phyloP scores from a whole-genome alignment of 2,888 invertebrate species.

The Phymatocera aterrima region DNA sequence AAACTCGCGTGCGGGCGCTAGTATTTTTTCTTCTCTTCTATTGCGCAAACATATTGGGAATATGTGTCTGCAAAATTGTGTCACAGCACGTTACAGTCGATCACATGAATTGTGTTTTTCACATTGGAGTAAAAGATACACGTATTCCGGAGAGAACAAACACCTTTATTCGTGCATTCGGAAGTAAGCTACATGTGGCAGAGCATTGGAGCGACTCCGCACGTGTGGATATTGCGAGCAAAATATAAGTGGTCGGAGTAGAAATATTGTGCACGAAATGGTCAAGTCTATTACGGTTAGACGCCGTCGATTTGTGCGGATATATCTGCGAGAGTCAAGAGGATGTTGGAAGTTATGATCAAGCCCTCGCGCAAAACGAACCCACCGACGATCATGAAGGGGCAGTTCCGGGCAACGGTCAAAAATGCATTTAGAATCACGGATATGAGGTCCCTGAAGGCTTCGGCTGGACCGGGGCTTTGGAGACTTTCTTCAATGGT shows the following conservation, averaged over 20 bases:
- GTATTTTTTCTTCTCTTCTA: conserved; percentile 35
- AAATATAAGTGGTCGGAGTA: background rate
- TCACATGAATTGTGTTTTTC: background rate
- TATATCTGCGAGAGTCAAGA: background rate
- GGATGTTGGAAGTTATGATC: background rate
- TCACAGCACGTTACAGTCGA: background rate
- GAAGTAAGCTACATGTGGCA: background rate
- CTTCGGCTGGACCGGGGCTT: conserved; percentile 49
- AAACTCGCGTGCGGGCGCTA: background rate
- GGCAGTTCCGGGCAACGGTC: conserved; percentile 51
- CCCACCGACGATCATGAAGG: conserved; percentile 44
- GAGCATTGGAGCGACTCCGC: background rate
- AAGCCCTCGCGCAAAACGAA: conserved; percentile 40
- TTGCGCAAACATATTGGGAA: conserved; percentile 10
- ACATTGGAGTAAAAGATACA: background rate
- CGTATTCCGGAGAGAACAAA: background rate
- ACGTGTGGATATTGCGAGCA: background rate
- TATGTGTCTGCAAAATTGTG: conserved; percentile 1
- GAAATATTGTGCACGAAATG: background rate
- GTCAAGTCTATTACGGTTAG: background rate
- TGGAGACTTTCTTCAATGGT: conserved; percentile 52
- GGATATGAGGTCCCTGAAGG: conserved; percentile 47
- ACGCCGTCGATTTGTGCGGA: background rate
- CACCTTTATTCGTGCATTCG: background rate
- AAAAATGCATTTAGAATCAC: conserved; percentile 52